These are phyloP conservation scores for Streblospio benedicti DNA, from an alignment of 1,140 invertebrate genomes.

Conservation along the genomic window DNA sequence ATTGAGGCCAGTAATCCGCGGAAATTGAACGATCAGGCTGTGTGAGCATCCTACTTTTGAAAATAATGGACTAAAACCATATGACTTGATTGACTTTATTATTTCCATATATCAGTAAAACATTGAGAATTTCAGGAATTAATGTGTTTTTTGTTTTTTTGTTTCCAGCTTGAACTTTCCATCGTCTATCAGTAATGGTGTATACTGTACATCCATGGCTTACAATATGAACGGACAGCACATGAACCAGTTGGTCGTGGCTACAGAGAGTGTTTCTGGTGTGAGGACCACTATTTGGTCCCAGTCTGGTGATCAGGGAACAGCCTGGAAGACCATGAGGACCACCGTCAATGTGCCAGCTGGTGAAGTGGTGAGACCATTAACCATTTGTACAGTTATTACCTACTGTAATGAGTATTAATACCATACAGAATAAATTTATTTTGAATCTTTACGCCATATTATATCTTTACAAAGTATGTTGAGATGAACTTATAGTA, in stretches of 20 bases:
- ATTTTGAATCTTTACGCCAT: too few relatives aligned
- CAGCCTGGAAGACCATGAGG: constrained; percentile 27
- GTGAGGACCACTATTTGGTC: not conserved
- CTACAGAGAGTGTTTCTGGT: not conserved
- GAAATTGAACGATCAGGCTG: constrained; percentile 19
- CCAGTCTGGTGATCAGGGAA: not conserved
- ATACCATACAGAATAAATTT: too few relatives aligned
- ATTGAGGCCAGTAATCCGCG: constrained; percentile 35
- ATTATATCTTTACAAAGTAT: too few relatives aligned
- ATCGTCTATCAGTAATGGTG: not conserved
- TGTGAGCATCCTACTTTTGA: too few relatives aligned
- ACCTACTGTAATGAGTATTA: too few relatives aligned
- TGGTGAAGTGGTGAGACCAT: not conserved
- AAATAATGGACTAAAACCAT: too few relatives aligned
- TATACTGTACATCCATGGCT: not conserved
- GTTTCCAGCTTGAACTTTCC: constrained; percentile 1
- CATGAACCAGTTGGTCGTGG: not conserved
- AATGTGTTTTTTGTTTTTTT: too few relatives aligned
- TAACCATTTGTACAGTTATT: too few relatives aligned
- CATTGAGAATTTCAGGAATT: too few relatives aligned
- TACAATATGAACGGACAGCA: constrained; percentile 13
- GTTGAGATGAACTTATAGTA: too few relatives aligned
- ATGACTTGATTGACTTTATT: too few relatives aligned
- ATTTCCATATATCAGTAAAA: too few relatives aligned
- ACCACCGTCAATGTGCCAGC: not conserved